Evolutionary conservation across 2,888 invertebrate genomes (phyloP).

Genomic region (Cephus pulcher): DNA sequence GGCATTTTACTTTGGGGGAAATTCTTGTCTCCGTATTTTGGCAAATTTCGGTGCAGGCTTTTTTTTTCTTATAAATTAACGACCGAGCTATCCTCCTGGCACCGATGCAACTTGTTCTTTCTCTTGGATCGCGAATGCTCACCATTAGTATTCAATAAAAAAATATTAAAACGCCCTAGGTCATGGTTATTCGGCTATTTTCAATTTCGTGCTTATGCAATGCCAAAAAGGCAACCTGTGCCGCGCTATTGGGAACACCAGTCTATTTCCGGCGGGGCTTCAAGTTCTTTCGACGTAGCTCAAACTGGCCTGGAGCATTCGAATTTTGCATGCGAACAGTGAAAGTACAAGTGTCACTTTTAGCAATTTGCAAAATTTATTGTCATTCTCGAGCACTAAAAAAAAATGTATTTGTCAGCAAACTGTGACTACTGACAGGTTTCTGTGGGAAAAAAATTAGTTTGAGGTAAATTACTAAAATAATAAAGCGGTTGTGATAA

Average conservation of each 20-base stretch:
- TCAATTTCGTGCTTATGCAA: constrained; percentile 51
- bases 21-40: background rate
- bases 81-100: background rate
- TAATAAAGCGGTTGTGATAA: too few species aligned
- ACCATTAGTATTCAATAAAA: background rate
- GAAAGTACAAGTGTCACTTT: background rate
- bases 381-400: background rate
- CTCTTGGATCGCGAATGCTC: background rate
- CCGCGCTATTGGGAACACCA: constrained; percentile 45
- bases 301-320: constrained; percentile 17
- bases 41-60: background rate
- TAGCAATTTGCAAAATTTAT: background rate
- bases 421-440: background rate
- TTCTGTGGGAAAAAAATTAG: background rate
- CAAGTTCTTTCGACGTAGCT: constrained; percentile 35
- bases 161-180: constrained; percentile 35
- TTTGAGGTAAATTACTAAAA: background rate
- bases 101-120: background rate
- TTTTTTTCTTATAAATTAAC: background rate
- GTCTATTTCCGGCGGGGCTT: constrained; percentile 54
- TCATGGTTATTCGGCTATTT: constrained; percentile 57
- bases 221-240: constrained; percentile 46
- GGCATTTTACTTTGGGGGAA: too few species aligned
- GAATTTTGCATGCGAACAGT: background rate
- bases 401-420: background rate